Evolutionary conservation across 2,888 invertebrate species (phyloP), one percentile per base, ranked within the genome.

Genomic region (Pyrocoelia pectoralis): DNA sequence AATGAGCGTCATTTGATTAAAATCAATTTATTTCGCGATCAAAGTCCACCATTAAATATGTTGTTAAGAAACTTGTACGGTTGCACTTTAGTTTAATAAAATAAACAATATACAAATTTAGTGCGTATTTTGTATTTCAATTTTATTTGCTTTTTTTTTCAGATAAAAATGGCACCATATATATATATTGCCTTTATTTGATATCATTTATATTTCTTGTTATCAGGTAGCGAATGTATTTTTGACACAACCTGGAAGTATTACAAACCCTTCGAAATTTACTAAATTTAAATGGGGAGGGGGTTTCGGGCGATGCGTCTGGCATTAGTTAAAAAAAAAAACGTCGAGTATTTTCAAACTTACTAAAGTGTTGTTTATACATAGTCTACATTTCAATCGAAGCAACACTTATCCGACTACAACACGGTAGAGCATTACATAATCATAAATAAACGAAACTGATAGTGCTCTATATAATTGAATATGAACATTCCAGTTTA

Each of bases 401-500:
- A 18, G 46, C 46, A 18, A 17, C n/a, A 33, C 9, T 33, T 33
- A 33, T 33, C 18, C 3, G 50, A 50, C 29, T 29, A 28, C 28
- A 24, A 50, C 19, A 4, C n/a, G 4, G 12, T 24, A 28, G 24
- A 6, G 1, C 24, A 1, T 14, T 12, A 50, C n/a, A 33, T n/a
- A 33, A 33, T 24, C 18, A n/a, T 10, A 49, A 17, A n/a, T 17
- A 13, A 46, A 46, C 46, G 24, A 24, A 50, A 50, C 3, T 10
- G 9, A 28, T 24, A 28, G 24, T 4, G 5, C 24, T 8, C 29
- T 12, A 50, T 24, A 24, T n/a, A n/a, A 33, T 24, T 49, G 1
- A 49, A 49, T 49, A n/a, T 17, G 24, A 49, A 49, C 49, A 24
- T 1, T 15, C 18, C n/a, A 9, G 29, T 50, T 15, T 65, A 62